Evolutionary conservation across 2,113 vertebrate genomes (phyloP).

Genomic region (Bothrops jararaca): DNA sequence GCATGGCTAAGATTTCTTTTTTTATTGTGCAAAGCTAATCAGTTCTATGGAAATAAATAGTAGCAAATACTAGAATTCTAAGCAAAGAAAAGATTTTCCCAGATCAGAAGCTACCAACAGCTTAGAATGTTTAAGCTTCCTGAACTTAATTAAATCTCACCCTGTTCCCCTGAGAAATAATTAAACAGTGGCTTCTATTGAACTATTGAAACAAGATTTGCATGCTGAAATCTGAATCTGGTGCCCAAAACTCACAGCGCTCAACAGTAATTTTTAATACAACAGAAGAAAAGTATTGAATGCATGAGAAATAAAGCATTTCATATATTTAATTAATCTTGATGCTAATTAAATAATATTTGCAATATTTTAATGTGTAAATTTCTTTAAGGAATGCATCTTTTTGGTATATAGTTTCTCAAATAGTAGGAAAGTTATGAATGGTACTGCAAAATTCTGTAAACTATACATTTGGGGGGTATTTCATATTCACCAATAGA

Average conservation of each 20-base stretch:
- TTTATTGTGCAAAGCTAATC: constrained; percentile 15
- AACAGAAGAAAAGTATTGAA: not conserved
- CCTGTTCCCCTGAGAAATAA: not conserved
- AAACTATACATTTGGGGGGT: not conserved
- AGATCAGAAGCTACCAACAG: not conserved
- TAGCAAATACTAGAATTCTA: not conserved
- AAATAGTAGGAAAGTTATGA: not conserved
- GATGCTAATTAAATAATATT: not conserved
- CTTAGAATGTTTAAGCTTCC: not conserved
- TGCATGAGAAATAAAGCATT: not conserved
- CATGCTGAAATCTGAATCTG: not conserved
- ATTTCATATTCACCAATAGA: not conserved
- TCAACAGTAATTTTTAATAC: not conserved
- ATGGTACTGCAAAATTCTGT: not conserved
- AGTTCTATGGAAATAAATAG: not conserved
- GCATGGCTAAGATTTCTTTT: constrained; percentile 9
- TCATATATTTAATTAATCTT: not conserved
- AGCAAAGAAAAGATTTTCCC: not conserved
- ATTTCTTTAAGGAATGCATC: not conserved
- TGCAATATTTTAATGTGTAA: not conserved
- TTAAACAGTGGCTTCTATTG: not conserved
- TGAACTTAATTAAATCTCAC: not conserved
- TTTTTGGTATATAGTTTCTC: not conserved
- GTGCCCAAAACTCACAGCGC: not conserved
- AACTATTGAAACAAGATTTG: not conserved